Conservation (phyloP, 2,113 vertebrate genomes). For the Cynoglossus semilaevis region DNA sequence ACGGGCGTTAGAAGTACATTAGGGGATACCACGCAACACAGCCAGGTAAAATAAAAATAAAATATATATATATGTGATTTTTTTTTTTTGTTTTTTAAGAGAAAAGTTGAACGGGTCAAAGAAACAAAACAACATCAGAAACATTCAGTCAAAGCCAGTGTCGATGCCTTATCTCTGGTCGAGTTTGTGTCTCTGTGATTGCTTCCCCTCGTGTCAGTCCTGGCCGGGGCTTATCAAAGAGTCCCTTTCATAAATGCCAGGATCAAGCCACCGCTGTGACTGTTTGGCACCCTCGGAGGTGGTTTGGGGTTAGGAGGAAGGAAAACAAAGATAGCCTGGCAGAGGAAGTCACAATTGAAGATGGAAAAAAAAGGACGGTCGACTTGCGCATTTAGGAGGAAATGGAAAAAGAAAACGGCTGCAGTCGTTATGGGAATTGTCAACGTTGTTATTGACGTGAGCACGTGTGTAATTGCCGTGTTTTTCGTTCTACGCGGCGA, state of each 20-base stretch:
- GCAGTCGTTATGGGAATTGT: conserved; percentile 25
- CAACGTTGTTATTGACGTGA: conserved; percentile 9
- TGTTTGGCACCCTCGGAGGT: conserved; percentile 67
- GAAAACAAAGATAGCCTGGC: conserved; percentile 50
- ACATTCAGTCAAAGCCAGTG: conserved; percentile 58
- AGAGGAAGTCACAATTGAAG: conserved; percentile 64
- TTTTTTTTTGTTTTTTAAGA: conserved; percentile 39
- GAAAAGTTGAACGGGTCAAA: conserved; percentile 69
- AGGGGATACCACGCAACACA: conserved; percentile 56
- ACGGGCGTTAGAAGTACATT: conserved; percentile 52
- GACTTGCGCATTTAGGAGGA: conserved; percentile 47
- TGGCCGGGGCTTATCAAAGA: conserved; percentile 72
- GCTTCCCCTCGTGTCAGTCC: conserved; percentile 71
- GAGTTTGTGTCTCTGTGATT: conserved; percentile 69
- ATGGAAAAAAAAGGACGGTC: conserved; percentile 2
- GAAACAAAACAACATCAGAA: conserved; percentile 63
- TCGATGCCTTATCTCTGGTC: conserved; percentile 62
- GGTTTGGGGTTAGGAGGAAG: conserved; percentile 45
- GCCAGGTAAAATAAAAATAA: conserved; percentile 26
- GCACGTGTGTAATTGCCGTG: conserved; percentile 9
- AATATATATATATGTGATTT: conserved; percentile 46
- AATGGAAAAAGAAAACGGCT: conserved; percentile 35
- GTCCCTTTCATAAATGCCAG: conserved; percentile 72
- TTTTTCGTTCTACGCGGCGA: neutral
- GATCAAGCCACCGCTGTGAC: conserved; percentile 74